These are phyloP conservation scores for Micrasema longulum DNA, from an alignment of 1,140 invertebrate genomes.

Conservation along the genomic window DNA sequence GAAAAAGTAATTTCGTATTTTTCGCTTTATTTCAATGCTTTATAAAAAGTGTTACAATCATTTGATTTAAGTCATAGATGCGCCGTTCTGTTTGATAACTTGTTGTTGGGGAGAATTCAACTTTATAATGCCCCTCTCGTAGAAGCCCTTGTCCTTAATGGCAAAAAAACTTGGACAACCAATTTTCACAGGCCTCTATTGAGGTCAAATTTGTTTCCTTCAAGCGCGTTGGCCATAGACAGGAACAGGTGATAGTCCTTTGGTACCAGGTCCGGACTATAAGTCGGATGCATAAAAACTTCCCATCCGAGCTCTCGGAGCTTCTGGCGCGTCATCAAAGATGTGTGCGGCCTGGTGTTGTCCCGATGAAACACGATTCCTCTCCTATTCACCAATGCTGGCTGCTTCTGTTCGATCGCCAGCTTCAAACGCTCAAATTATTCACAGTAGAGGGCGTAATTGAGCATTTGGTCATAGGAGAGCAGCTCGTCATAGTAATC, in stretches of 20 bases:
- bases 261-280: not conserved
- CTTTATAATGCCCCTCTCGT: constrained; percentile 22
- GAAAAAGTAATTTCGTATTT: constrained; percentile 25
- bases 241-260: not conserved
- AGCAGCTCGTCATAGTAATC: too few species aligned
- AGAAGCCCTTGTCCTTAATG: constrained; percentile 1
- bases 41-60: constrained; percentile 9
- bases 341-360: not conserved
- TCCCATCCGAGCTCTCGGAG: not conserved
- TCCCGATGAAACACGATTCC: not conserved
- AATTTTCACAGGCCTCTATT: constrained; percentile 1
- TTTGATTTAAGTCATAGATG: constrained; percentile 8
- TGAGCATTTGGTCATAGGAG: too few species aligned
- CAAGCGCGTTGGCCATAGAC: not conserved
- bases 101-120: too few species aligned
- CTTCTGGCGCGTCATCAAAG: constrained; percentile 8
- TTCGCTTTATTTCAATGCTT: constrained; percentile 16
- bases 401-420: constrained; percentile 3
- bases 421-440: too few species aligned
- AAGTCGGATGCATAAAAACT: not conserved
- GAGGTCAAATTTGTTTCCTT: not conserved
- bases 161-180: constrained; percentile 9
- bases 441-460: too few species aligned
- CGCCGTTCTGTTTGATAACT: too few species aligned
- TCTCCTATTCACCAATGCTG: constrained; percentile 4